Conservation (phyloP, 1,140 invertebrate species). For the Parapsyche elsis region DNA sequence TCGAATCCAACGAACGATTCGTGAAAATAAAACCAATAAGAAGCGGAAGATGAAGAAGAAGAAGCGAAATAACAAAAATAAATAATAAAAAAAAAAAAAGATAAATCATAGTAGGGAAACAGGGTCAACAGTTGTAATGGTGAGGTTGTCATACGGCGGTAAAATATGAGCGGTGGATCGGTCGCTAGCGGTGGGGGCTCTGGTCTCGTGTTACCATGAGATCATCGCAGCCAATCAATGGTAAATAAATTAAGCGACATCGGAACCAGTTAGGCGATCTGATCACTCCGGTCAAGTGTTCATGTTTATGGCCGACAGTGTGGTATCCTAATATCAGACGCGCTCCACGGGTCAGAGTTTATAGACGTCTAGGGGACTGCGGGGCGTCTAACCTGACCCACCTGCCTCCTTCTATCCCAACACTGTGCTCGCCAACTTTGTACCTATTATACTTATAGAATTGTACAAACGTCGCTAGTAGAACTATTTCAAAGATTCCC, state of each 20-base stretch:
- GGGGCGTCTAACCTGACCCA: conserved; percentile 32
- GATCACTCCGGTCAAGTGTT: conserved; percentile 24
- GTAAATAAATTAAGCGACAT: conserved; percentile 45
- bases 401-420: conserved; percentile 9
- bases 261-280: conserved; percentile 39
- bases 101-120: conserved; percentile 29
- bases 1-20: too few species aligned
- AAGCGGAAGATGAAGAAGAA: too few species aligned
- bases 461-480: too few species aligned
- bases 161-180: background rate
- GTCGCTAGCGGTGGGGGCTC: background rate
- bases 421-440: too few species aligned
- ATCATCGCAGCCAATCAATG: conserved; percentile 41
- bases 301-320: conserved; percentile 40
- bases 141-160: background rate
- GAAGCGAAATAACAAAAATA: too few species aligned
- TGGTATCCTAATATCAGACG: conserved; percentile 49
- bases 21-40: too few species aligned
- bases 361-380: conserved; percentile 32
- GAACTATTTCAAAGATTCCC: too few species aligned
- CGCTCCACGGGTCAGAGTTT: conserved; percentile 44
- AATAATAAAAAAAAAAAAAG: too few species aligned
- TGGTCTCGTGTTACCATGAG: conserved; percentile 28
- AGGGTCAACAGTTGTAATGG: conserved; percentile 9
- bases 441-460: too few species aligned